These are phyloP conservation scores for Tipula vernalis DNA, from an alignment of 2,888 invertebrate genomes.

Conservation along the genomic window DNA sequence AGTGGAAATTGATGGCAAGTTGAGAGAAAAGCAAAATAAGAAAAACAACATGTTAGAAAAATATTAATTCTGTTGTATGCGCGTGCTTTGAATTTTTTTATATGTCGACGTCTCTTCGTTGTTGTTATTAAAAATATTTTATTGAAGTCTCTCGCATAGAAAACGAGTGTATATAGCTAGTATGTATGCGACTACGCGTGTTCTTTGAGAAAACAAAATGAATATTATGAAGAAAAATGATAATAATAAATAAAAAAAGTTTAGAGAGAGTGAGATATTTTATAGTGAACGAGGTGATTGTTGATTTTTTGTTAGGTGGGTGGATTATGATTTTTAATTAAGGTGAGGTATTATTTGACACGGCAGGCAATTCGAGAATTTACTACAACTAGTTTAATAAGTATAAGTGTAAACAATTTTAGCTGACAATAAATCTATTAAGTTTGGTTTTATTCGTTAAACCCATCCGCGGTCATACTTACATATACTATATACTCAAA, in stretches of 20 bases:
- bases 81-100: background rate
- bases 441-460: no score
- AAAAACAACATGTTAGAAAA: slow-evolving; percentile 4
- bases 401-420: no score
- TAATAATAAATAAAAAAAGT: background rate
- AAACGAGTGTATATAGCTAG: background rate
- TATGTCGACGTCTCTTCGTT: background rate
- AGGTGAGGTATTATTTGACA: no score
- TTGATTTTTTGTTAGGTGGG: background rate
- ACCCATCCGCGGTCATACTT: no score
- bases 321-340: no score
- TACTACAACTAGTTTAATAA: no score
- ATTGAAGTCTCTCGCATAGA: background rate
- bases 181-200: background rate
- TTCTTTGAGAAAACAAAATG: background rate
- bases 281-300: background rate
- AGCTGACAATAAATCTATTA: no score
- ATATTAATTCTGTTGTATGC: background rate
- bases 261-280: background rate
- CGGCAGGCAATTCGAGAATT: no score
- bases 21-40: slow-evolving; percentile 4
- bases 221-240: background rate
- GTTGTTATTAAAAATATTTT: background rate
- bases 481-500: no score
- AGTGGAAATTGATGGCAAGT: background rate